phyloP scores from a whole-genome alignment of 2,113 vertebrate species.

The Sminthopsis crassicaudata region DNA sequence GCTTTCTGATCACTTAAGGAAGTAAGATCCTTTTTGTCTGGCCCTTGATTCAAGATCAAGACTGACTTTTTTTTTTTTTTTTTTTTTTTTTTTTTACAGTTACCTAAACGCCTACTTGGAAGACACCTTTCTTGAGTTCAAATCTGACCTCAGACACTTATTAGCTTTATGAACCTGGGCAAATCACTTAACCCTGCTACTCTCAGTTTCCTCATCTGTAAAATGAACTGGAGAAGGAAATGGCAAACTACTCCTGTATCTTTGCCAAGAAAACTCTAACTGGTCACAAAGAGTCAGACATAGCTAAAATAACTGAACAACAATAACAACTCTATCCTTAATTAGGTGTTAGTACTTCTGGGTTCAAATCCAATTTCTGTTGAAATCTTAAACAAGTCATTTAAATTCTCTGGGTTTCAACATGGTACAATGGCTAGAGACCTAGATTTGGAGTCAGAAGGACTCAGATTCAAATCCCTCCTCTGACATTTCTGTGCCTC shows the following conservation, averaged over 20 bases:
- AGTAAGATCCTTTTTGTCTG: neutral
- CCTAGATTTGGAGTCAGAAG: neutral
- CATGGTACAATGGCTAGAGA: neutral
- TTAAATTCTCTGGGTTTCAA: neutral
- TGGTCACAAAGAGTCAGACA: neutral
- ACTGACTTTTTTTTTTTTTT: neutral
- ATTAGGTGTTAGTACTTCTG: neutral
- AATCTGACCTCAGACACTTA: neutral
- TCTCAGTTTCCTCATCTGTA: neutral
- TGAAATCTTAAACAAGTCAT: neutral
- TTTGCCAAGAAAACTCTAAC: neutral
- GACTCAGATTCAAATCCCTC: neutral
- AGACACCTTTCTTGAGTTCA: neutral
- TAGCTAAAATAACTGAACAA: neutral
- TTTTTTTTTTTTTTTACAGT: neutral
- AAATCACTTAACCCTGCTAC: neutral
- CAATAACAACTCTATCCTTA: neutral
- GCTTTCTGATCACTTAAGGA: neutral
- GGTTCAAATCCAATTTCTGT: neutral
- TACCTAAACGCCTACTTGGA: neutral
- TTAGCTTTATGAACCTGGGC: neutral
- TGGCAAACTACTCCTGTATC: neutral
- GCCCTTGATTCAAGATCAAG: neutral
- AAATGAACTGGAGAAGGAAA: neutral
- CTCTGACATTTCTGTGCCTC: neutral